These are phyloP conservation scores for Cladopsammia gracilis DNA, from an alignment of 64 coral and sea anemone genomes.

Conservation along the genomic window DNA sequence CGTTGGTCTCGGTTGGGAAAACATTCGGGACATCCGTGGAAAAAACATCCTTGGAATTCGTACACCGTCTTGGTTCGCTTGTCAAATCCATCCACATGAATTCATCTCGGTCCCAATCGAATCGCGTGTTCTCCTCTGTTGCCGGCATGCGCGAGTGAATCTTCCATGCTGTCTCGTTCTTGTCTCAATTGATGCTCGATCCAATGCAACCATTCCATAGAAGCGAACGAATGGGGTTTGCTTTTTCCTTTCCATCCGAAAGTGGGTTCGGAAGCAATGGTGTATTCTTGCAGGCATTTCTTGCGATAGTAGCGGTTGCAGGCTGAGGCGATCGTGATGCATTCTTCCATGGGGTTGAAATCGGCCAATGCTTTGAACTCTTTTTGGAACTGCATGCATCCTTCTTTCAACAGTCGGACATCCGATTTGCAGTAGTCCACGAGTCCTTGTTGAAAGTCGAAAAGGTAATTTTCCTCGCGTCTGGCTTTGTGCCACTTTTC, in stretches of 20 bases:
- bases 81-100: slow-evolving; percentile 16
- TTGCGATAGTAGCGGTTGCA: no score
- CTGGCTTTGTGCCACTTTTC: not conserved
- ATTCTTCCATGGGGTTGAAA: no score
- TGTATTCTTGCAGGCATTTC: no score
- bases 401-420: no score
- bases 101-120: not conserved
- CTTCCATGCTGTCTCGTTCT: not conserved
- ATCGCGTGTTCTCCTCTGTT: not conserved
- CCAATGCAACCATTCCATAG: slow-evolving; percentile 1
- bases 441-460: not conserved
- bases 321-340: no score
- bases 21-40: not conserved
- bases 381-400: no score
- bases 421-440: not conserved
- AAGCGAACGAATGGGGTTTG: not conserved
- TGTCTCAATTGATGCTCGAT: not conserved
- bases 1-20: not conserved
- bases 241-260: not conserved
- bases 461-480: not conserved
- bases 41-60: slow-evolving; percentile 47
- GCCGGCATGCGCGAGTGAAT: not conserved
- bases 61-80: not conserved
- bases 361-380: no score
- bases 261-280: not conserved